Evolutionary conservation across 1,140 invertebrate genomes (phyloP), one percentile per base, ranked within the genome.

Genomic region (Carcinoscorpius rotundicauda): DNA sequence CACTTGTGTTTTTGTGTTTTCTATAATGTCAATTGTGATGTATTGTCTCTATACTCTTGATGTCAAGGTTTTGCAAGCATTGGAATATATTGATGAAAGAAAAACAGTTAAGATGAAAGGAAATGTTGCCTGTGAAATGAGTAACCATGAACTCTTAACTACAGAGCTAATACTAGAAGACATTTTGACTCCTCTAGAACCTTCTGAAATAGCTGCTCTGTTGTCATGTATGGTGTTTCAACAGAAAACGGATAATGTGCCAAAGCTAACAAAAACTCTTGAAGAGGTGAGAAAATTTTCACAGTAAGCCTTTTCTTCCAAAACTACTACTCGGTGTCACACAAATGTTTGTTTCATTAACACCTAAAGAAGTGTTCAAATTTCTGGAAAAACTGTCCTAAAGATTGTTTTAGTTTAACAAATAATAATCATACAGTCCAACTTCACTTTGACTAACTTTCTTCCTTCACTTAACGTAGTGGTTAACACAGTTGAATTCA

Each of bases 151-250:
- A 76, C 78, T 99, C 4, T 82, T 99, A 48, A 88, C 99, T 59
- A 98, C 95, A 0, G 97, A 99, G 78, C 77, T 99, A 3, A 86
- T 99, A n/a, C 86, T 98, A 65, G 84, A 91, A 66, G 96, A 98
- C 78, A 83, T 93, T 61, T 84, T 99, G 60, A 74, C 79, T 62
- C 76, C 78, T 66, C 67, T 76, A 9, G 82, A 85, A 70, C 87
- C 92, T 0, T 85, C 88, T 1, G 93, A 98, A 78, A 96, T 99
- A 60, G 94, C 93, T 3, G 90, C 94, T 1, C 74, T 97, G 9
- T 76, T 98, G 4, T 97, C 94, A 0, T 86, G 88, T 62, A 82
- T 97, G 65, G 92, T 98, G 11, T 97, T 93, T 78, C 91, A 97
- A 80, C 87, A 87, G 61, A 88, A 87, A 73, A 76, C 85, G 76